phyloP scores from a whole-genome alignment of 2,113 vertebrate genomes.

The Oncorhynchus gorbuscha region DNA sequence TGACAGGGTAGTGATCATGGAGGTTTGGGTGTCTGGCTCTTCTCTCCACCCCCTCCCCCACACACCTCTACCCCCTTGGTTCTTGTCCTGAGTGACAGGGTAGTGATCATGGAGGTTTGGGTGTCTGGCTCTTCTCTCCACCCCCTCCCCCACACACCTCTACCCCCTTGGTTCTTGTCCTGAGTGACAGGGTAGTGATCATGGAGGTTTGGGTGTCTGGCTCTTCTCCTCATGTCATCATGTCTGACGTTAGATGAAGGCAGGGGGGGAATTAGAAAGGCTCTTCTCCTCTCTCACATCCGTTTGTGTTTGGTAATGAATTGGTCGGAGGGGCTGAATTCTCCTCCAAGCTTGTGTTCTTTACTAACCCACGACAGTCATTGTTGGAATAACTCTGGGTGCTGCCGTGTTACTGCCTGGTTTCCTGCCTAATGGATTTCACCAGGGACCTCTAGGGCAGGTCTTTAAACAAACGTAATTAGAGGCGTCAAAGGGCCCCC shows the following conservation, averaged over 20 bases:
- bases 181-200: no score
- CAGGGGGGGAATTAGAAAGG: constrained; percentile 19
- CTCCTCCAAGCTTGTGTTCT: constrained; percentile 24
- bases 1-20: no score
- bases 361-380: constrained; percentile 59
- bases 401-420: background rate
- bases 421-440: constrained; percentile 63
- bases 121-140: no score
- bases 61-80: no score
- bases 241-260: constrained; percentile 54
- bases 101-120: no score
- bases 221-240: no score
- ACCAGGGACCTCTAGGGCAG: constrained; percentile 51
- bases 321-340: constrained; percentile 46
- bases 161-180: no score
- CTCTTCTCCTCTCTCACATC: constrained; percentile 35
- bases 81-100: no score
- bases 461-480: constrained; percentile 72
- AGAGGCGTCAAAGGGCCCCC: constrained; percentile 60
- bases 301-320: constrained; percentile 68
- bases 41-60: no score
- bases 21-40: no score
- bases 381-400: constrained; percentile 48
- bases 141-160: no score
- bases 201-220: no score